Evolutionary conservation across 2,113 vertebrate genomes (phyloP).

Genomic region (Callipepla squamata): DNA sequence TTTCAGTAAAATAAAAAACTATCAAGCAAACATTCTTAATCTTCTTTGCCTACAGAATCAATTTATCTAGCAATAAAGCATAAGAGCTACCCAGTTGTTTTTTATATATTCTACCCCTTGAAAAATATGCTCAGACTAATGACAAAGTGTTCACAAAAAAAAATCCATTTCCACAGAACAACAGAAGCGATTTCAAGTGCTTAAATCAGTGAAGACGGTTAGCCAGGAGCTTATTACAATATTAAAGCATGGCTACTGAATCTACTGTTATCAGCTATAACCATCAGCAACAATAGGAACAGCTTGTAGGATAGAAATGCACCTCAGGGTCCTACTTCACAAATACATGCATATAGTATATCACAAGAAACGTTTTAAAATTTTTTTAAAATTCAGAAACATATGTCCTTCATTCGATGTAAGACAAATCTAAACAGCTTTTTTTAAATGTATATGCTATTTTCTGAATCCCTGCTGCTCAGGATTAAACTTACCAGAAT

Average conservation of each 20-base stretch:
- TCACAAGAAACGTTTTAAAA: background rate
- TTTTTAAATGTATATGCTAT: background rate
- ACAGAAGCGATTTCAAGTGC: background rate
- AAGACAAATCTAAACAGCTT: background rate
- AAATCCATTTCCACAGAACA: background rate
- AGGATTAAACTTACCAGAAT: background rate
- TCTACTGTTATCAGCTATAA: background rate
- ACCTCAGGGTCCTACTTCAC: background rate
- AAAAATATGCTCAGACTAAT: background rate
- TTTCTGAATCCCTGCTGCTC: background rate
- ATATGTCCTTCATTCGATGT: background rate
- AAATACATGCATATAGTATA: background rate
- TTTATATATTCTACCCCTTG: background rate
- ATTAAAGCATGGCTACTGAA: background rate
- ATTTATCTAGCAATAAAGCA: background rate
- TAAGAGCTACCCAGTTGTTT: background rate
- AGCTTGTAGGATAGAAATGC: background rate
- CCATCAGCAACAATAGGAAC: background rate
- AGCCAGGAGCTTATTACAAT: background rate
- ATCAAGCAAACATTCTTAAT: background rate
- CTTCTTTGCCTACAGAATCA: background rate
- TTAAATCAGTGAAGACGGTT: background rate
- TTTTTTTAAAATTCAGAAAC: background rate
- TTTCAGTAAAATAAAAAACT: background rate
- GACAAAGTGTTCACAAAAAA: rapidly evolving